Evolutionary conservation across 35 echinoderm and acorn worm genomes (phyloP).

Genomic region (Chiridota heheva): DNA sequence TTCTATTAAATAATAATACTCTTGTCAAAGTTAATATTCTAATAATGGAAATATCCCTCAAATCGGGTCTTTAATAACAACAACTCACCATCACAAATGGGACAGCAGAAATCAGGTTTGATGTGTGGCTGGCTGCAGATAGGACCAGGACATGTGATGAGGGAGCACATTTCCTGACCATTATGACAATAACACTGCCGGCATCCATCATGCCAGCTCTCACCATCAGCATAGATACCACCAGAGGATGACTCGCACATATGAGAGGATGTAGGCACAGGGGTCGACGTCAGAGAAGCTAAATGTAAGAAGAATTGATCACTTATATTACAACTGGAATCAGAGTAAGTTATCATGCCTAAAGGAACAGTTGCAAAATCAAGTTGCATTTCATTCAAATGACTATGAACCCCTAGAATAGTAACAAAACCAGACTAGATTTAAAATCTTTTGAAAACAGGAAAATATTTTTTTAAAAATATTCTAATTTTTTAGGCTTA

Average conservation of each 20-base stretch:
- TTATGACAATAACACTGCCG: slow-evolving; percentile 92
- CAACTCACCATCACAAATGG: slow-evolving; percentile 73
- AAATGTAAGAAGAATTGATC: neutral
- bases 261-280: slow-evolving; percentile 16
- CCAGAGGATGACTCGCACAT: slow-evolving; percentile 53
- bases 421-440: too few relatives aligned
- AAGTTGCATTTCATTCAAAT: too few relatives aligned
- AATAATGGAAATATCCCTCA: neutral
- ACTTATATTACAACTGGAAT: neutral
- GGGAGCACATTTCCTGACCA: slow-evolving; percentile 94
- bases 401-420: too few relatives aligned
- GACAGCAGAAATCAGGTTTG: slow-evolving; percentile 80
- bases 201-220: slow-evolving; percentile 98
- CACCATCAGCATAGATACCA: slow-evolving; percentile 67
- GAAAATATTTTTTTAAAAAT: too few relatives aligned
- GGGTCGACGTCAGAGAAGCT: slow-evolving; percentile 5
- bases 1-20: too few relatives aligned
- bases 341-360: too few relatives aligned
- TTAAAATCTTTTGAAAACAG: too few relatives aligned
- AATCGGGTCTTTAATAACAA: neutral
- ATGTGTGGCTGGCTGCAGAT: slow-evolving; percentile 74
- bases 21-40: too few relatives aligned
- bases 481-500: too few relatives aligned
- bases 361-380: too few relatives aligned
- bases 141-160: slow-evolving; percentile 86